A percentile compares a stretch with the other conserved stretches of the same genome.
Evolutionary conservation across 23 tunicate species (phyloP).

Genomic region (Phallusia fumigata): DNA sequence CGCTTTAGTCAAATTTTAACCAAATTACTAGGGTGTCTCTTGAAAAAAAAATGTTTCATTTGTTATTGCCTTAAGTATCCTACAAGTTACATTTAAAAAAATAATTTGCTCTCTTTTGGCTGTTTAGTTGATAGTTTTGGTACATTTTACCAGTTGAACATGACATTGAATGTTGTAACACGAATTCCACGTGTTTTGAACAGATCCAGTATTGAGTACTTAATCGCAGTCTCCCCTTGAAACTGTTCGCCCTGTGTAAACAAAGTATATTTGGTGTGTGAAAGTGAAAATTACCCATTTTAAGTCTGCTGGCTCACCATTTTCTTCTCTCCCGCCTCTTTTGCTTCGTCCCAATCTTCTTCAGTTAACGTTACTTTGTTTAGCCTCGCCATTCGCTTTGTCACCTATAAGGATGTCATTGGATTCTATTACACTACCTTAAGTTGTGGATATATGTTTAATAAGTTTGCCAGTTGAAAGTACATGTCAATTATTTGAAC

Average conservation of each 20-base stretch:
- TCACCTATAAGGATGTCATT: no score
- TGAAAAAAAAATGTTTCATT: no score
- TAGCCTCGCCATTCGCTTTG: conserved; percentile 11
- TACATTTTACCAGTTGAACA: conserved; percentile 71
- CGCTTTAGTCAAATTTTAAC: no score
- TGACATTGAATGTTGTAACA: conserved; percentile 42
- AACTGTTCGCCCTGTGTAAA: background rate
- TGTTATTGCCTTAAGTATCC: no score
- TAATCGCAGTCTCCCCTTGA: background rate
- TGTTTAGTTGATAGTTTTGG: no score
- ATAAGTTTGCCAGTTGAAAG: background rate
- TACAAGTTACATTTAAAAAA: no score
- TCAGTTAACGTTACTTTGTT: conserved; percentile 17
- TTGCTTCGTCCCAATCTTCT: conserved; percentile 25
- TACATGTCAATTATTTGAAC: background rate
- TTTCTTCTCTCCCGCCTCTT: background rate
- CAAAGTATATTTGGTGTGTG: background rate
- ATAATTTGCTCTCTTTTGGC: no score
- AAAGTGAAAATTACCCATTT: background rate
- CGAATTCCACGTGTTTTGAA: conserved; percentile 41
- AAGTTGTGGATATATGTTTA: background rate
- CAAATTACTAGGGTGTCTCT: no score
- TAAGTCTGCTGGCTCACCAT: background rate
- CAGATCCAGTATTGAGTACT: conserved; percentile 33
- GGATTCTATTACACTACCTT: no score